Conservation (phyloP, 1,140 invertebrate genomes). For the Diploscapter pachys region DNA sequence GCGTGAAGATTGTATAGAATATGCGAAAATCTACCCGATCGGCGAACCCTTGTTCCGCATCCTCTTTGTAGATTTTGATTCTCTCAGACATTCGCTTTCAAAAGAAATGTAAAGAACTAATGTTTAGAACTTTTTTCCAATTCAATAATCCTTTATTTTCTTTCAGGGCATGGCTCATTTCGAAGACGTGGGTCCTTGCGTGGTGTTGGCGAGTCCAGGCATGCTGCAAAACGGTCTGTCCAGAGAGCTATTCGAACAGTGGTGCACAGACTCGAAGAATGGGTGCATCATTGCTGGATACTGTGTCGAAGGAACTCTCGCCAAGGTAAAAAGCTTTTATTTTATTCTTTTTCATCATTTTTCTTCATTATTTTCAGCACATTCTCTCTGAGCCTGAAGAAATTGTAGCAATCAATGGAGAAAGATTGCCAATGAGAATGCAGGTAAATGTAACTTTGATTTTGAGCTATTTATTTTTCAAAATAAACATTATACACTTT, state of each 20-base stretch:
- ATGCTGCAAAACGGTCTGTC: slow-evolving; percentile 99
- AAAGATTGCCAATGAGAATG: slow-evolving; percentile 91
- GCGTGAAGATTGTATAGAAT: not conserved
- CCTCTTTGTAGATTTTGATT: too few species aligned
- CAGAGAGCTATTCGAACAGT: slow-evolving; percentile 93
- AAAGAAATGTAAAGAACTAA: not conserved
- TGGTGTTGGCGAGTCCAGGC: slow-evolving; percentile 97
- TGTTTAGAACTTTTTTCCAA: not conserved
- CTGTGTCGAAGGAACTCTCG: slow-evolving; percentile 96
- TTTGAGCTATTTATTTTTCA: not conserved
- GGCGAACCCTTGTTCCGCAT: too few species aligned
- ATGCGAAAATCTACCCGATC: not conserved
- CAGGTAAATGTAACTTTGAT: slow-evolving; percentile 21
- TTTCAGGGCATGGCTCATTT: slow-evolving; percentile 93
- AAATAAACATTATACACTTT: not conserved
- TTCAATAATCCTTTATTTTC: not conserved
- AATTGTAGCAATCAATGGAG: slow-evolving; percentile 87
- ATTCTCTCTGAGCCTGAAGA: slow-evolving; percentile 97
- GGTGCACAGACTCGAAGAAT: slow-evolving; percentile 96
- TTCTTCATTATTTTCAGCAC: slow-evolving; percentile 38
- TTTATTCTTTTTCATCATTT: slow-evolving; percentile 10
- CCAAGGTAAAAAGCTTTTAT: slow-evolving; percentile 67
- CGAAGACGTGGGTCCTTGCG: slow-evolving; percentile 97
- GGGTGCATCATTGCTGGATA: slow-evolving; percentile 98
- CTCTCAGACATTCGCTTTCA: not conserved